Evolutionary conservation across 92 coral and sea anemone species (phyloP), one percentile per base, ranked within the genome.

Genomic region (Pocillopora grandis): DNA sequence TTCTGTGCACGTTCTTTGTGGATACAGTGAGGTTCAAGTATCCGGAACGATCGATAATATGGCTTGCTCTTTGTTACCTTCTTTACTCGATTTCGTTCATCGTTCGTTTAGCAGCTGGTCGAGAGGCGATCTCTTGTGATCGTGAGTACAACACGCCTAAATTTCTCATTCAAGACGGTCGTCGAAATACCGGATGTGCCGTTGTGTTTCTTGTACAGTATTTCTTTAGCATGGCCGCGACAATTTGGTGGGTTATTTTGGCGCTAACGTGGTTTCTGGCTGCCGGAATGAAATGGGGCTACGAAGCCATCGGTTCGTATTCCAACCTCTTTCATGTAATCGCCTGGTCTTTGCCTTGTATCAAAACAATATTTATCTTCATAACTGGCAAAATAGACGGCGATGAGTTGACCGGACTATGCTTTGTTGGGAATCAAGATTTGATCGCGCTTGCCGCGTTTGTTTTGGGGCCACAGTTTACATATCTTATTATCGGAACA

Each of bases 381-480:
- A 94, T 97, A 68, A 92, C 96, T 71, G 85, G 98, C 16, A 97
- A 97, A 89, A 95, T 97, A 74, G 99, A 97, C 80, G 98, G 99
- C 27, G 98, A 97, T 73, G 99, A 97, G 83, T 88, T 97, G 61
- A 97, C 99, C 17, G 99, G 99, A 55, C 89, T 97, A 35, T 97
- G 99, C 84, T 97, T 90, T 88, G 99, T 97, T 65, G 99, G 99
- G 75, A 94, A 94, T 81, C 98, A 97, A 73, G 99, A 97, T 80
- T 91, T 94, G 88, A 95, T 97, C 58, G 99, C 99, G 17, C 86
- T 97, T 58, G 96, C 99, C 48, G 98, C 97, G 88, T 97, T 97
- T 85, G 99, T 97, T 83, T 90, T 97, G 20, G 99, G 98, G 0
- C 99, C 99, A 23, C 97, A 97, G 95, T 97, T 97, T 92, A 97